Evolutionary conservation across 2,888 invertebrate species (phyloP).

Genomic region (Mythimna loreyi): DNA sequence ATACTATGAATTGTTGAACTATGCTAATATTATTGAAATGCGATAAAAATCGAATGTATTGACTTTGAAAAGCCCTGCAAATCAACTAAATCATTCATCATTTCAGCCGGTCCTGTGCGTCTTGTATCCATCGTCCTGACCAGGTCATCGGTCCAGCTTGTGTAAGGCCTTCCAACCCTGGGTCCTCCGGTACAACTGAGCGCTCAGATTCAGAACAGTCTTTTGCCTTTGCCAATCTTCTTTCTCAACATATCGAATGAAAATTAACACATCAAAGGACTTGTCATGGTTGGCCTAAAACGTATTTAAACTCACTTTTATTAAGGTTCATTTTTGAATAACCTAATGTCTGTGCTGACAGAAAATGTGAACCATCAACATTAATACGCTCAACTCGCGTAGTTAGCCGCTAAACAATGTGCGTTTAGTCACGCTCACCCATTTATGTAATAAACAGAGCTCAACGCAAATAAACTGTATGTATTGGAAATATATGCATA

Average conservation of each 20-base stretch:
- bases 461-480: neutral
- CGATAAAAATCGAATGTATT: neutral
- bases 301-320: neutral
- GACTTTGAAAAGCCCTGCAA: neutral
- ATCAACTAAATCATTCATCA: neutral
- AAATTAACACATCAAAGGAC: neutral
- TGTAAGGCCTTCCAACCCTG: too few species aligned
- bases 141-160: too few species aligned
- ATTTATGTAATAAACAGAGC: constrained; percentile 22
- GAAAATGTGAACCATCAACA: neutral
- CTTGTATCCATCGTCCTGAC: too few species aligned
- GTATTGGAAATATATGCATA: neutral
- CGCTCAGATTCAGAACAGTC: too few species aligned
- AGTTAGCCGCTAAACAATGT: constrained; percentile 26
- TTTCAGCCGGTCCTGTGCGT: too few species aligned
- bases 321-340: neutral
- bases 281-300: neutral
- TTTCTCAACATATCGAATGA: too few species aligned
- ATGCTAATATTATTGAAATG: neutral
- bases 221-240: too few species aligned
- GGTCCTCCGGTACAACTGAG: too few species aligned
- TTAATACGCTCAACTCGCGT: constrained; percentile 21
- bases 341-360: neutral
- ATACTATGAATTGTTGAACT: neutral
- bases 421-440: constrained; percentile 30